These are phyloP conservation scores for Adelges cooleyi DNA, from an alignment of 1,140 invertebrate genomes.

Conservation along the genomic window DNA sequence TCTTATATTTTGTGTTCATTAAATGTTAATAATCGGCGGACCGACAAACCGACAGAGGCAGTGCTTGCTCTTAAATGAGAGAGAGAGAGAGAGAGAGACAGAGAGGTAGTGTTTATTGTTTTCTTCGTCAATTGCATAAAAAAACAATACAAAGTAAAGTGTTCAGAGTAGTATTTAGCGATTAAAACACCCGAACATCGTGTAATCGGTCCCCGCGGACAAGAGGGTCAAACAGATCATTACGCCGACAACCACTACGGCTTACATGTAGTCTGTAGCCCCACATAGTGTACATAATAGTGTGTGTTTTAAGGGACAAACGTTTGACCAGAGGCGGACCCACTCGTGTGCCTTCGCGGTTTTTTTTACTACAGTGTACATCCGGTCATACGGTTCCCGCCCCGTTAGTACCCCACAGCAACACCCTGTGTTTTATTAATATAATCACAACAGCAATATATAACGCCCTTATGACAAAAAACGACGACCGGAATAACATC, in stretches of 20 bases:
- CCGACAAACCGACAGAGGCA: no score
- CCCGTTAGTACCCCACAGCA: not conserved
- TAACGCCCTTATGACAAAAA: not conserved
- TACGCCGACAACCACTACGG: not conserved
- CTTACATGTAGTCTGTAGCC: slow-evolving; percentile 2
- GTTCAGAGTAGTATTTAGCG: not conserved
- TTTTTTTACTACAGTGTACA: not conserved
- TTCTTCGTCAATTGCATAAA: no score
- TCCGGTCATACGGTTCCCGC: not conserved
- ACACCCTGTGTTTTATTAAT: slow-evolving; percentile 7
- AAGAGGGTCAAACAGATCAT: slow-evolving; percentile 18
- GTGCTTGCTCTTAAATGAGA: no score
- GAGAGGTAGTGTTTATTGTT: no score
- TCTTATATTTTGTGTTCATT: no score
- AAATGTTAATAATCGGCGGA: no score
- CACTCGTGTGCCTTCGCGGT: not conserved
- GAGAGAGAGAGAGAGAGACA: no score
- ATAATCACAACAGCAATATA: not conserved
- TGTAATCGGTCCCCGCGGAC: slow-evolving; percentile 22
- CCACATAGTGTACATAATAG: no score
- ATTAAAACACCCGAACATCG: not conserved
- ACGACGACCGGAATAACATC: not conserved
- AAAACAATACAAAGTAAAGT: no score
- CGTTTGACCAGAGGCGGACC: slow-evolving; percentile 5
- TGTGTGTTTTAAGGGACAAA: not conserved